Conservation (phyloP, 2,113 vertebrate genomes). For the Fulica atra region DNA sequence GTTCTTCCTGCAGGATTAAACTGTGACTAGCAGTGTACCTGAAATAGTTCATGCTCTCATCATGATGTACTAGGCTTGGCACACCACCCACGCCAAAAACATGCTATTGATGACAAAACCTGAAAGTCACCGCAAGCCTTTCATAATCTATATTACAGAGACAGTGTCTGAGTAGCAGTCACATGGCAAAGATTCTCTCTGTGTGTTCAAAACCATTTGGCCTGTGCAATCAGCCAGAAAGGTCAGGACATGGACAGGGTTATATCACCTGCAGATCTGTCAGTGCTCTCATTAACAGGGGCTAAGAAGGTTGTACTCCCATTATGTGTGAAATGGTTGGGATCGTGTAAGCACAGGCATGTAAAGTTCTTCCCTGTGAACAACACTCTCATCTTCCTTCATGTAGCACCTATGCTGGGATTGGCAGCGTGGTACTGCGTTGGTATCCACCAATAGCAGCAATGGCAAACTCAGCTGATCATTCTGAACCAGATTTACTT, state of each 20-base stretch:
- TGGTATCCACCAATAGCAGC: not conserved
- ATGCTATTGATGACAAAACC: conserved; percentile 66
- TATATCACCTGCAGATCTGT: not conserved
- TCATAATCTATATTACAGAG: conserved; percentile 66
- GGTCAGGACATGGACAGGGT: not conserved
- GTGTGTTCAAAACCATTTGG: not conserved
- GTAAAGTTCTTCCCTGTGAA: not conserved
- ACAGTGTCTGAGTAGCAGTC: conserved; percentile 38
- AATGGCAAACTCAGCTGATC: not conserved
- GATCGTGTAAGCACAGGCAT: not conserved
- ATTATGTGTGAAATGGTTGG: not conserved
- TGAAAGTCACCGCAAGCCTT: conserved; percentile 68
- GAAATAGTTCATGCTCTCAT: conserved; percentile 24
- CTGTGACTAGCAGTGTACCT: conserved; percentile 19
- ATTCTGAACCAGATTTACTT: not conserved
- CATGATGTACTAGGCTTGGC: not conserved
- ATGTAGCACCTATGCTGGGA: not conserved
- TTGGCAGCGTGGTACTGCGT: not conserved
- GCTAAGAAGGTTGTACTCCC: not conserved
- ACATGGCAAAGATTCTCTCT: conserved; percentile 19
- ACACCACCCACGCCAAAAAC: conserved; percentile 45
- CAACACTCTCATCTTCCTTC: not conserved
- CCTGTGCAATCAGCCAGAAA: conserved; percentile 12
- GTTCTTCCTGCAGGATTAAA: not conserved
- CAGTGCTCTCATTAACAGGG: not conserved